These are phyloP conservation scores for Drosophila putrida DNA, from an alignment of 2,888 invertebrate species.

Conservation along the genomic window DNA sequence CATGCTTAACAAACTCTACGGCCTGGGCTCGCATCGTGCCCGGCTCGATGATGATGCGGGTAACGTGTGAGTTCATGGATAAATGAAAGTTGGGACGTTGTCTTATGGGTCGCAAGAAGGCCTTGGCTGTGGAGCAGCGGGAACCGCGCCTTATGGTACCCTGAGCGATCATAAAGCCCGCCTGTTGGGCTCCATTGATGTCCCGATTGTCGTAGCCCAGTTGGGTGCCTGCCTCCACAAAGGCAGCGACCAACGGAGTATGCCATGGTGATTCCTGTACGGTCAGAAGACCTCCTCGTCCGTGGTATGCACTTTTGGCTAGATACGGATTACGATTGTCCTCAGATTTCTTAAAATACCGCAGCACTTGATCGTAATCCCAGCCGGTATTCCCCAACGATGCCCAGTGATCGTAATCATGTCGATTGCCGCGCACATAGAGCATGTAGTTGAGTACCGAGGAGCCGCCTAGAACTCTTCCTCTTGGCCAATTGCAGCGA, in stretches of 20 bases:
- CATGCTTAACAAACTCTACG: slow-evolving; percentile 92
- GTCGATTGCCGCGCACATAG: slow-evolving; percentile 93
- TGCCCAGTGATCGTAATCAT: slow-evolving; percentile 96
- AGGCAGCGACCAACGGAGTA: slow-evolving; percentile 92
- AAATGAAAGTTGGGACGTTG: slow-evolving; percentile 92
- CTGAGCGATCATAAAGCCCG: slow-evolving; percentile 93
- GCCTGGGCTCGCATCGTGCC: slow-evolving; percentile 91
- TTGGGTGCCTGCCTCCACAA: slow-evolving; percentile 93
- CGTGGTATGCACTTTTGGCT: slow-evolving; percentile 88
- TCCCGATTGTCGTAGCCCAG: slow-evolving; percentile 94
- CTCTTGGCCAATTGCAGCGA: slow-evolving; percentile 95
- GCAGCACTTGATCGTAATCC: slow-evolving; percentile 93
- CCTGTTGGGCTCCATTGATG: slow-evolving; percentile 92
- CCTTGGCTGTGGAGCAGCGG: slow-evolving; percentile 94
- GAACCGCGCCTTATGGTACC: slow-evolving; percentile 92
- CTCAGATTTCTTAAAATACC: slow-evolving; percentile 96
- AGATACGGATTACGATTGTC: slow-evolving; percentile 95
- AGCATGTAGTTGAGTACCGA: slow-evolving; percentile 96
- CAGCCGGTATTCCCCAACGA: slow-evolving; percentile 94
- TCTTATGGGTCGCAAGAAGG: slow-evolving; percentile 92
- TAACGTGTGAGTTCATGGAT: slow-evolving; percentile 92
- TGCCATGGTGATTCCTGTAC: slow-evolving; percentile 94
- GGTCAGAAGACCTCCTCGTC: slow-evolving; percentile 90
- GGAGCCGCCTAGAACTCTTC: slow-evolving; percentile 95
- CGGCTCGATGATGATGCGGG: slow-evolving; percentile 91